Evolutionary conservation across 2,888 invertebrate species (phyloP).

Genomic region (Coenonympha arcania): DNA sequence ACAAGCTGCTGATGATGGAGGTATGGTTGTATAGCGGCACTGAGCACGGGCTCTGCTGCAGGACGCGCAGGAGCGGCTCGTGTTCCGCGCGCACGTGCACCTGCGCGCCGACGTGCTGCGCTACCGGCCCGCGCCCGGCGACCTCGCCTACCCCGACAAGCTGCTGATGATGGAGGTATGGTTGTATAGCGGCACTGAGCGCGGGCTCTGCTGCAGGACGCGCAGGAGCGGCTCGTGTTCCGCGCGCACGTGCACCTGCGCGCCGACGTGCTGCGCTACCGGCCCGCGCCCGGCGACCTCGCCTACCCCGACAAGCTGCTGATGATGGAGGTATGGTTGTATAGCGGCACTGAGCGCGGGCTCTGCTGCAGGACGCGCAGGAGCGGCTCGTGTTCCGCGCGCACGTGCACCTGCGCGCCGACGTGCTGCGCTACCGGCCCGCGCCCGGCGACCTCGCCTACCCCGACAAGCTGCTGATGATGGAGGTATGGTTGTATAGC

Average conservation of each 20-base stretch:
- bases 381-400: conserved; percentile 97
- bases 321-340: conserved; percentile 92
- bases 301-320: conserved; percentile 98
- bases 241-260: conserved; percentile 94
- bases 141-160: conserved; percentile 98
- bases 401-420: conserved; percentile 92
- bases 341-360: conserved; percentile 81
- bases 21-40: conserved; percentile 71
- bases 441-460: conserved; percentile 97
- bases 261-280: conserved; percentile 89
- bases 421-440: conserved; percentile 90
- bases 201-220: conserved; percentile 43
- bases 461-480: conserved; percentile 97
- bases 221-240: conserved; percentile 96
- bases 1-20: conserved; percentile 98
- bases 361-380: conserved; percentile 78
- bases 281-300: conserved; percentile 94
- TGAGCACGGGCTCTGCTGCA: background rate
- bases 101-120: conserved; percentile 91
- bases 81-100: conserved; percentile 95
- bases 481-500: conserved; percentile 90
- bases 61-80: conserved; percentile 96
- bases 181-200: no score
- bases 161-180: conserved; percentile 93
- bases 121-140: conserved; percentile 93